Percentiles rank a stretch among this genome's conserved stretches.
These are phyloP conservation scores for Idris sp. DNA, from an alignment of 1,140 invertebrate genomes.

Conservation along the genomic window DNA sequence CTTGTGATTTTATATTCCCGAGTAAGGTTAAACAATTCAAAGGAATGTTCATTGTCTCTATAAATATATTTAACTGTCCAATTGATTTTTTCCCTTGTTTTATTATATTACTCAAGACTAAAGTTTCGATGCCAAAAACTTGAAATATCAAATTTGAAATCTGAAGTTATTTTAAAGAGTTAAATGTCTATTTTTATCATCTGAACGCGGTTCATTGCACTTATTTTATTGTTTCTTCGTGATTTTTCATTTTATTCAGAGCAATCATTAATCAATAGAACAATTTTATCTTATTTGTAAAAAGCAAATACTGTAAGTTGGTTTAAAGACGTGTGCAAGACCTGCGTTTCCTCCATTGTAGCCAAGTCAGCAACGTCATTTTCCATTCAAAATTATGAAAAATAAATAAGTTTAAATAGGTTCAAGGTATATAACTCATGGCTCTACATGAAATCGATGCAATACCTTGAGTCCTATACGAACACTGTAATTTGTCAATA, in stretches of 20 bases:
- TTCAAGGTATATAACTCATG: constrained; percentile 43
- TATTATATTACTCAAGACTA: constrained; percentile 1
- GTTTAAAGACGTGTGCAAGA: constrained; percentile 1
- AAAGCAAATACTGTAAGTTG: not conserved
- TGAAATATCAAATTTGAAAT: constrained; percentile 6
- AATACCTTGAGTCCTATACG: constrained; percentile 31
- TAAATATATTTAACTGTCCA: constrained; percentile 20
- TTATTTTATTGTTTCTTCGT: too few species aligned
- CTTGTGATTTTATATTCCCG: constrained; percentile 22
- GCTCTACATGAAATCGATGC: constrained; percentile 39
- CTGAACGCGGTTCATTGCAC: too few species aligned
- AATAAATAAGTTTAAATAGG: constrained; percentile 48
- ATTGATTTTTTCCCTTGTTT: too few species aligned
- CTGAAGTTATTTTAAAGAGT: constrained; percentile 14
- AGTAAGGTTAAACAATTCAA: constrained; percentile 49
- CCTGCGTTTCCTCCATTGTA: constrained; percentile 8
- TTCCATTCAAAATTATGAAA: constrained; percentile 32
- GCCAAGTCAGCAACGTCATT: constrained; percentile 17
- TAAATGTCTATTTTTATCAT: too few species aligned
- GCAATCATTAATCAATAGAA: too few species aligned
- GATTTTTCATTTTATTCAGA: too few species aligned
- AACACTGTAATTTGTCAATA: constrained; percentile 27
- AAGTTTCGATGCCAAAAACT: not conserved
- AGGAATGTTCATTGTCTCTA: constrained; percentile 37
- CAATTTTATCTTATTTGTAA: not conserved